Conservation (phyloP, 2,113 vertebrate genomes). For the Embiotoca jacksoni region DNA sequence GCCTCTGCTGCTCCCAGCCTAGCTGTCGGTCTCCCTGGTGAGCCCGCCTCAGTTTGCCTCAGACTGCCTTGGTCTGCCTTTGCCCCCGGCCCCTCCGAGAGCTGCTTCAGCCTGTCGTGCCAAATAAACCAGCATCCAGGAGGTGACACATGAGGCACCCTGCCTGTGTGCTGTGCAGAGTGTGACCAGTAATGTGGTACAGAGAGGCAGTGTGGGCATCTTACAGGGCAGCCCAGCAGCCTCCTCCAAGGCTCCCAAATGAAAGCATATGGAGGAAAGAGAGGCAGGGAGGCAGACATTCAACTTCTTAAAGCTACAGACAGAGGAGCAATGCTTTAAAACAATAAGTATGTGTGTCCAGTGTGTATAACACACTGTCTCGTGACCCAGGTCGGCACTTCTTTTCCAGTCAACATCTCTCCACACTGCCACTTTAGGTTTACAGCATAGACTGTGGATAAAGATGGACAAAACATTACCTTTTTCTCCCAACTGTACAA, state of each 20-base stretch:
- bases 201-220: neutral
- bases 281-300: neutral
- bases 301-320: slow-evolving; percentile 14
- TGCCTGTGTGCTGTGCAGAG: slow-evolving; percentile 7
- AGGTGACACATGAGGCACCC: slow-evolving; percentile 30
- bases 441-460: neutral
- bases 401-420: neutral
- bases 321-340: neutral
- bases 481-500: no score
- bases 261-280: slow-evolving; percentile 46
- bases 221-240: slow-evolving; percentile 23
- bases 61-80: slow-evolving; percentile 43
- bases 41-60: neutral
- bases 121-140: slow-evolving; percentile 54
- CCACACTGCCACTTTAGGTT: no score
- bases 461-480: neutral
- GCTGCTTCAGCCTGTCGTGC: slow-evolving; percentile 52
- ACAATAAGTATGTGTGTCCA: neutral
- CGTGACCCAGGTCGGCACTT: neutral
- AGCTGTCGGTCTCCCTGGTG: slow-evolving; percentile 27
- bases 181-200: neutral
- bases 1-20: slow-evolving; percentile 14
- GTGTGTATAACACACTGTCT: neutral
- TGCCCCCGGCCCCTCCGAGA: slow-evolving; percentile 38
- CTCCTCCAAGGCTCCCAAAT: slow-evolving; percentile 13